phyloP scores from a whole-genome alignment of 2,888 invertebrate genomes.

The Sphaerophoria taeniata region DNA sequence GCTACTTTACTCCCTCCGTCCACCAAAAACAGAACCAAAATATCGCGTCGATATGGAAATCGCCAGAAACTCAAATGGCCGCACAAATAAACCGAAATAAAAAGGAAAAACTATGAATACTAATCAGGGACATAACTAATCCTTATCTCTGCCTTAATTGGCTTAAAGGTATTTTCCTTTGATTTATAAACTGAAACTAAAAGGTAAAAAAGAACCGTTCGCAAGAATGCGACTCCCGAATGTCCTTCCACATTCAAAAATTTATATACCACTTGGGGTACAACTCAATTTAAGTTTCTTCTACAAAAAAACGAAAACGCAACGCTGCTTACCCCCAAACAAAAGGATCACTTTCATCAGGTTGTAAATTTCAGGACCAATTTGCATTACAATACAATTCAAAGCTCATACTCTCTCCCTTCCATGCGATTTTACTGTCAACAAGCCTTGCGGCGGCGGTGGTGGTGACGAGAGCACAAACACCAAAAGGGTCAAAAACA shows the following conservation, averaged over 20 bases:
- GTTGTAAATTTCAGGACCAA: slow-evolving; percentile 65
- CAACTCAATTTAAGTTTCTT: slow-evolving; percentile 65
- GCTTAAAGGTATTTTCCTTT: slow-evolving; percentile 75
- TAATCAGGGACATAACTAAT: slow-evolving; percentile 76
- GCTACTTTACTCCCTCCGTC: slow-evolving; percentile 41
- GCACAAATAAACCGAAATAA: not conserved
- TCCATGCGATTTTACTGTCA: slow-evolving; percentile 54
- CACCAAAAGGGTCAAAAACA: not conserved
- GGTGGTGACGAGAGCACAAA: not conserved
- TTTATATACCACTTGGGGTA: slow-evolving; percentile 9
- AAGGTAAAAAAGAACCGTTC: slow-evolving; percentile 56
- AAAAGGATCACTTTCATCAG: slow-evolving; percentile 74
- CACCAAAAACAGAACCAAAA: slow-evolving; percentile 8
- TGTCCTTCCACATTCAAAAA: not conserved
- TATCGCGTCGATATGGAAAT: slow-evolving; percentile 66
- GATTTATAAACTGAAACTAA: slow-evolving; percentile 74
- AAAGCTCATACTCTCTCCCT: slow-evolving; percentile 4
- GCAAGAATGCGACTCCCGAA: slow-evolving; percentile 51
- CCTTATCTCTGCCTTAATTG: slow-evolving; percentile 78
- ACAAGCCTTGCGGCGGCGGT: slow-evolving; percentile 26
- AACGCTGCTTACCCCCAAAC: slow-evolving; percentile 55
- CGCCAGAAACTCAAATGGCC: slow-evolving; percentile 18
- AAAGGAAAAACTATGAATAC: slow-evolving; percentile 69
- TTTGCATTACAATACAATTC: slow-evolving; percentile 74
- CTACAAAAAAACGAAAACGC: slow-evolving; percentile 15